Percentiles rank a stretch among this genome's conserved stretches.
phyloP scores from a whole-genome alignment of 2,797 vertebrate species.

The Moxostoma hubbsi region DNA sequence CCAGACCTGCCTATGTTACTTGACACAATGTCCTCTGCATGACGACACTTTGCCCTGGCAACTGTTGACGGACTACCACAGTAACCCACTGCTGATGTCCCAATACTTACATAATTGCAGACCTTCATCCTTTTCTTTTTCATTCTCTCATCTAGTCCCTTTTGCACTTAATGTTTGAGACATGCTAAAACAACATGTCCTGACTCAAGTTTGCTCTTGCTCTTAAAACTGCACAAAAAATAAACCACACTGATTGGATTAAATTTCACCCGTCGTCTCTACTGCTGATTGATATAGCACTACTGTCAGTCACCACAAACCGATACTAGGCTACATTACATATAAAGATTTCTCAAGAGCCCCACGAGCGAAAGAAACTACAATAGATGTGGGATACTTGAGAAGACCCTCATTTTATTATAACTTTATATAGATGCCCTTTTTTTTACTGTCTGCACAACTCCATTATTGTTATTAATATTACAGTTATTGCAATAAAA shows the following conservation, averaged over 20 bases:
- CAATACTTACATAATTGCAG: neutral
- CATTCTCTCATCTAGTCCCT: neutral
- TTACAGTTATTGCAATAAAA: no score
- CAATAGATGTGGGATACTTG: constrained; percentile 1
- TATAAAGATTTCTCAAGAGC: constrained; percentile 28
- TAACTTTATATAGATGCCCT: neutral
- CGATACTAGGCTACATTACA: constrained; percentile 19
- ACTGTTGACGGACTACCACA: constrained; percentile 33
- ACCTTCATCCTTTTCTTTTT: neutral
- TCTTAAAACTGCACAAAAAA: constrained; percentile 21
- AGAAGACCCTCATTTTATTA: constrained; percentile 18
- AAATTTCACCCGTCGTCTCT: constrained; percentile 31
- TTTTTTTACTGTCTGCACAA: no score
- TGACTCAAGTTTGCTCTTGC: neutral
- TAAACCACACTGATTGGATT: constrained; percentile 39
- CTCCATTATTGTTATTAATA: no score
- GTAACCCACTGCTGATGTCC: constrained; percentile 20
- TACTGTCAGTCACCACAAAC: constrained; percentile 23
- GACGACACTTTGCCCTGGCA: constrained; percentile 41
- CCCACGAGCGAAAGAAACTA: constrained; percentile 8
- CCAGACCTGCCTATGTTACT: constrained; percentile 23
- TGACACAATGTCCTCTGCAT: constrained; percentile 31
- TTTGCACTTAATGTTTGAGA: no score
- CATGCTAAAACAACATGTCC: neutral
- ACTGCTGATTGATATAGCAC: constrained; percentile 11